Conservation (phyloP, 2,797 vertebrate genomes). For the Moxostoma hubbsi region DNA sequence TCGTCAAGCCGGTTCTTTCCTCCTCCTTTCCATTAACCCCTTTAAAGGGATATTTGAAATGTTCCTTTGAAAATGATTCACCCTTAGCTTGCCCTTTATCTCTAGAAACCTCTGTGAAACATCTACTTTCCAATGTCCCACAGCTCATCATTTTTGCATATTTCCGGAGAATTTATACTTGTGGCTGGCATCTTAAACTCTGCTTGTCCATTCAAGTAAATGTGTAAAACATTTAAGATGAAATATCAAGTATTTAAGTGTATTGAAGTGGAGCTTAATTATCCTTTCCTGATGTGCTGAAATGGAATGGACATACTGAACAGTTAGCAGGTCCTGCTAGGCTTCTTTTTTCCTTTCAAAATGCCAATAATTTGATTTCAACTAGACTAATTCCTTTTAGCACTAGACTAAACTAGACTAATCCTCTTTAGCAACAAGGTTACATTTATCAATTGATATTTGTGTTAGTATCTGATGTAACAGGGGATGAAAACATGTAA, state of each 20-base stretch:
- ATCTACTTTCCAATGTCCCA: conserved; percentile 5
- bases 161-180: neutral
- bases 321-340: neutral
- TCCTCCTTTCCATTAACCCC: no score
- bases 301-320: neutral
- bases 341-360: no score
- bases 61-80: neutral
- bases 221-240: neutral
- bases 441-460: conserved; percentile 8
- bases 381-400: neutral
- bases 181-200: neutral
- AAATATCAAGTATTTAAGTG: neutral
- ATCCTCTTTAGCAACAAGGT: conserved; percentile 13
- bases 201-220: neutral
- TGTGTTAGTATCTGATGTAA: conserved; percentile 26
- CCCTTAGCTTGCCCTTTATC: neutral
- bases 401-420: no score
- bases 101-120: neutral
- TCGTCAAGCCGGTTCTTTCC: no score
- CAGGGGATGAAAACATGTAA: neutral
- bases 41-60: no score
- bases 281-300: neutral
- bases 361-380: conserved; percentile 1
- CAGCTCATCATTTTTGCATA: neutral
- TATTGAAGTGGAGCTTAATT: neutral